Evolutionary conservation across 2,888 invertebrate species (phyloP), one percentile per base, ranked within the genome.

Genomic region (Tryphoninae sp.): DNA sequence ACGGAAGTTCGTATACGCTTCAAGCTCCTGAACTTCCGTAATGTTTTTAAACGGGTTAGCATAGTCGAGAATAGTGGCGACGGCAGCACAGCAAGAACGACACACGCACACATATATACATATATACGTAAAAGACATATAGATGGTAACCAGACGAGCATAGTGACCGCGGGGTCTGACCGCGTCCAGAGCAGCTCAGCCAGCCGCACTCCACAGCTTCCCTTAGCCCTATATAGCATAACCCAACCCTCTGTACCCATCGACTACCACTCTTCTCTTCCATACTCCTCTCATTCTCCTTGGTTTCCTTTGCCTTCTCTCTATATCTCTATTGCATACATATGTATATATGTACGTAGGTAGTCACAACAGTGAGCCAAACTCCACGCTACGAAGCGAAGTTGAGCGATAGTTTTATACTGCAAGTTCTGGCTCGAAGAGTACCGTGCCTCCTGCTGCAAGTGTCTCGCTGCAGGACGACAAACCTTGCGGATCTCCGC

Each of bases 351-450:
- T 8, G 19, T 16, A 55, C 26, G 26, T 59, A 42, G 61, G 23
- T 72, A 26, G 49, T 53, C 72, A n/a, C 68, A 64, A 55, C 68
- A 78, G 55, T 64, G 58, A 76, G 62, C 65, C 72, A 78, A 73
- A 78, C 80, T 81, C 64, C 11, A 81, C 71, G 76, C 78, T 76
- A 33, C 33, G 33, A 33, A 33, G 6, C 33, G 76, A 80, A 84
- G 87, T 87, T 83, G 80, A 16, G 75, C 78, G 84, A 86, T 84
- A 85, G 86, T 87, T 86, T 87, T 86, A 83, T 82, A 78, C 84
- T 84, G 83, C 83, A 84, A 84, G 84, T 86, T 86, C 82, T 80
- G 77, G 78, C 19, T 51, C 16, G 78, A 40, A 68, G 53, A 40
- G 58, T 58, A 33, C 68, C 69, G 69, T 45, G 49, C 55, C 69